Evolutionary conservation across 2,797 vertebrate genomes (phyloP), one percentile per base, ranked within the genome.

Genomic region (Salmo trutta): DNA sequence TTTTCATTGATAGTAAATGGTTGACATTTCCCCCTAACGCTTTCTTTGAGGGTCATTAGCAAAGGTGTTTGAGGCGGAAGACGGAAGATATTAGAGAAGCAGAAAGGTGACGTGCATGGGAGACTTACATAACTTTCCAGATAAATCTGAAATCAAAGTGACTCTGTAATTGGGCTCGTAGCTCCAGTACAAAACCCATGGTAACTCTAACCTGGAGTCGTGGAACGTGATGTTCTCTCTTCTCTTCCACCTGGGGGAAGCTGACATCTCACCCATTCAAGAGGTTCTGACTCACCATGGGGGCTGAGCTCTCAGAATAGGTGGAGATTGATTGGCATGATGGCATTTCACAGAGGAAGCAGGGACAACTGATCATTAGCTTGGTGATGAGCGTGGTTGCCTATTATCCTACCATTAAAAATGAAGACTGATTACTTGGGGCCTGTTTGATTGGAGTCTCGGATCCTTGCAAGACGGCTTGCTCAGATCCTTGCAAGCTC

Each of bases 291-390:
- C 71, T 84, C 81, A 86, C 78, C 64, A 72, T 73, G 6, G 77
- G 27, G 73, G 27, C 62, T 54, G 54, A 52, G 73, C 51, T 73
- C 65, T 73, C 24, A 73, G 52, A 73, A 73, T 56, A 79, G 81
- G 70, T 66, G 51, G 66, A 78, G 80, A 80, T 75, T 76, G 80
- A 86, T 81, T 76, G 75, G 74, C 77, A 71, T 82, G 86, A 88
- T 86, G 74, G 73, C 75, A 77, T 82, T 86, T 86, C 84, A 88
- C 78, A 74, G 47, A 76, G 75, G 71, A 78, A 77, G 75, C 56
- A 65, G 53, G 47, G 6, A 27, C 41, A 83, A 74, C 71, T 71
- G 65, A 81, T 88, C 81, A 78, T 85, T 86, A 83, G 80, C 75
- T 82, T 81, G 78, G 77, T 84, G 83, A 86, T 81, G 79, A 84